Evolutionary conservation across 2,888 invertebrate genomes (phyloP), one percentile per base, ranked within the genome.

Genomic region (Lithophane leautieri): DNA sequence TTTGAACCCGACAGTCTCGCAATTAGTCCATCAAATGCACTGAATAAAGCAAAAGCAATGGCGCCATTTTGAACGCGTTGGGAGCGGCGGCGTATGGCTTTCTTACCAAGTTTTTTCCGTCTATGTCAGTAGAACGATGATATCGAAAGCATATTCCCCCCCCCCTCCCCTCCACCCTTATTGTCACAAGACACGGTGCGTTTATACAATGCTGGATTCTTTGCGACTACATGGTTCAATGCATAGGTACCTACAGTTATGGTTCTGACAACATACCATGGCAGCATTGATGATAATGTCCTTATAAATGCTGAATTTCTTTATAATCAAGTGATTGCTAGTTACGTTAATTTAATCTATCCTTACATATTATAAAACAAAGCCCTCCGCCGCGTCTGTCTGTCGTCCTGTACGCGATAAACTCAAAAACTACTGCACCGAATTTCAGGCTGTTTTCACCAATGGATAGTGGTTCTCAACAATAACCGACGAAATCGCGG

Each of bases 61-160:
- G 44, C 34, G 34, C 8, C 14, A 44, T 40, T 42, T 44, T n/a
- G 14, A 47, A 25, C 34, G 25, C 25, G 14, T 16, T 40, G 16
- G 12, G 11, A 40, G 12, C 42, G 44, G 11, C 19, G 50, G 14
- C 19, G 34, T 47, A 25, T 16, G 16, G 16, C 47, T 78, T n/a
- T 14, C 28, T n/a, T 58, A 25, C 4, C 9, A 34, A 44, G 56
- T 4, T 28, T 34, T 40, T 62, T 19, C 56, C n/a, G 28, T 34
- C 42, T 14, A 50, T 58, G 14, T 69, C 9, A 79, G 42, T 42
- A 52, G 28, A 69, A 44, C 34, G 52, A 61, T 61, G 34, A 16
- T n/a, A 25, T 54, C 4, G 61, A 28, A 79, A 47, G 52, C 60
- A 50, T n/a, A 12, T 42, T 22, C 40, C 11, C 22, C 11, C 14